Evolutionary conservation across 2,888 invertebrate species (phyloP), one percentile per base, ranked within the genome.

Genomic region (Tetranychus piercei): DNA sequence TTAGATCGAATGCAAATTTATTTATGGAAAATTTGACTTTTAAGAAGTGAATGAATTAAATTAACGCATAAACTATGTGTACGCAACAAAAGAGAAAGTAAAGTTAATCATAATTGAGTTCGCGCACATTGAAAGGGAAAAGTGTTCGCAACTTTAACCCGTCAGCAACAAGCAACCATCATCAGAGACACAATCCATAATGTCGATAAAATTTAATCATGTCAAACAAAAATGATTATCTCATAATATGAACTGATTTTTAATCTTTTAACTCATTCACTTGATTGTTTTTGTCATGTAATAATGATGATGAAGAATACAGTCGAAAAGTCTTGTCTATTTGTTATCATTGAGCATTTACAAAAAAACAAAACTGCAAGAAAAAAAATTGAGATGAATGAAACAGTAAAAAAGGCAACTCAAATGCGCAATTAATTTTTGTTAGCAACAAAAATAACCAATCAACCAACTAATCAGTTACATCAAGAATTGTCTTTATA

Each of bases 1-100:
- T 73, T 23, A 69, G 72, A 66, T 64, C 66, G 9, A 74, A 71
- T 71, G 34, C 74, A 66, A n/a, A 43, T 18, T 22, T 70, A 8
- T 74, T 74, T n/a, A 74, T 45, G 8, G 55, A 55, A 55, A 55
- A 55, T 15, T 55, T 5, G 55, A 55, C 55, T 15, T 15, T 15
- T 6, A 55, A 55, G 1, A 15, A 55, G 55, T 15, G 55, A 9
- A 55, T 15, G 11, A 55, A 55, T 55, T 9, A 55, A 55, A 55
- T 55, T 9, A 9, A 15, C 55, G 55, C 9, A 15, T 55, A 55
- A 15, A 55, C 55, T 15, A 55, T 6, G 55, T 55, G 15, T 55
- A 55, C 55, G 55, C 55, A 55, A 34, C 15, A 55, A 55, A 55
- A 55, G 55, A 55, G 9, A 55, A 15, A 15, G n/a, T n/a, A n/a